Base-by-base conservation (phyloP, 1,140 invertebrate genomes). In the Dysdera silvatica region DNA sequence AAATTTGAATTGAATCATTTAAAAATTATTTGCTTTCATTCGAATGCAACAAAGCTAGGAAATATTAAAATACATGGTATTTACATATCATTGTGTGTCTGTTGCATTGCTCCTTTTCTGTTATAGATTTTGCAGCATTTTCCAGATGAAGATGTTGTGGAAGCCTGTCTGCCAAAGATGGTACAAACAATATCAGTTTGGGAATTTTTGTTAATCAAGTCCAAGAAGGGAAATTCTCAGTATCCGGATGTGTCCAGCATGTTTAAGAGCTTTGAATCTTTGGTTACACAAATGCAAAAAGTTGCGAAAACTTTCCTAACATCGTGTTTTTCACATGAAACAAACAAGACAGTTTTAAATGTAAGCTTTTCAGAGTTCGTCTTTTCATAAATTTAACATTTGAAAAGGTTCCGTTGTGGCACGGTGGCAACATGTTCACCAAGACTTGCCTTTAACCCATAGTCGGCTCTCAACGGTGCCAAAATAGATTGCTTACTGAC, bases 161-260 rank as follows among this genome's bases (percentile, higher is more conserved):
- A 80, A 52, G 71, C 75, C 18, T 74, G 77, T n/a, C 58, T 79
- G 14, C 77, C 78, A 23, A 70, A 74, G 6, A 71, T 80, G 6
- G 72, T 74, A 5, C 72, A 74, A 53, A 70, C 72, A 31, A 68
- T 78, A 45, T 75, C 74, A 0, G 66, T 76, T 0, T 80, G 78
- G 78, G 78, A 80, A 59, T 78, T 78, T 58, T 68, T 80, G 35
- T 58, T 78, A 23, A 74, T 76, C 70, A 78, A 78, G 67, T 72
- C 73, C 32, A 74, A 75, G 61, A 65, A 71, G 58, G 74, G 68
- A 23, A 62, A 68, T 12, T 71, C 70, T 43, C 32, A 67, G 16
- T 54, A 64, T 41, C 73, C 74, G 8, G 66, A 72, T 51, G 67
- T 70, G 24, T 67, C 70, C 35, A 69, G 71, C 32, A 72, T 76